Conservation (phyloP, 2,113 vertebrate species). For the Alectura lathami region DNA sequence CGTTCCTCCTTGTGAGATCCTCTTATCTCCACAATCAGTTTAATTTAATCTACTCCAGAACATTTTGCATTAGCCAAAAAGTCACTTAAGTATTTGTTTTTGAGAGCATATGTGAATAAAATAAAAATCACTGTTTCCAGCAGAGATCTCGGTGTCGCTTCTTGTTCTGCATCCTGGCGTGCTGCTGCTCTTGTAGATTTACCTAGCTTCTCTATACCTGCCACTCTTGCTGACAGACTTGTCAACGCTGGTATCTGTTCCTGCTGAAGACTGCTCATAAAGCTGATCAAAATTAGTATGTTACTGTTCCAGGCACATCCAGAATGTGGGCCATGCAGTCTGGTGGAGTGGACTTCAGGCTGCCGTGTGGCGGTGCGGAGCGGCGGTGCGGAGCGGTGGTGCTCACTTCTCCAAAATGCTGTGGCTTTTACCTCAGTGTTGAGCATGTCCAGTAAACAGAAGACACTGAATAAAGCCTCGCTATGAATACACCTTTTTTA, state of each 20-base stretch:
- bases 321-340: rapidly evolving
- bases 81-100: background rate
- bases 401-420: background rate
- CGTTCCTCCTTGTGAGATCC: background rate
- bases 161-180: background rate
- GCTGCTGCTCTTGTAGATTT: background rate
- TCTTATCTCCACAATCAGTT: background rate
- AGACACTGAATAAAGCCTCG: background rate
- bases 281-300: background rate
- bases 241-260: background rate
- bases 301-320: background rate
- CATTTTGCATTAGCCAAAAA: background rate
- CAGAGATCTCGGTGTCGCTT: background rate
- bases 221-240: background rate
- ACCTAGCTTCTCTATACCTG: background rate
- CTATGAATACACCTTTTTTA: background rate
- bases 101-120: background rate
- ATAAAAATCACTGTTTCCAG: background rate
- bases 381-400: background rate
- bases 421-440: background rate
- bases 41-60: background rate
- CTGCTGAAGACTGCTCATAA: background rate
- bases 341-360: background rate
- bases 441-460: rapidly evolving
- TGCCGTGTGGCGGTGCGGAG: background rate